phyloP scores from a whole-genome alignment of 1,140 invertebrate genomes.

The Uloborus diversus region DNA sequence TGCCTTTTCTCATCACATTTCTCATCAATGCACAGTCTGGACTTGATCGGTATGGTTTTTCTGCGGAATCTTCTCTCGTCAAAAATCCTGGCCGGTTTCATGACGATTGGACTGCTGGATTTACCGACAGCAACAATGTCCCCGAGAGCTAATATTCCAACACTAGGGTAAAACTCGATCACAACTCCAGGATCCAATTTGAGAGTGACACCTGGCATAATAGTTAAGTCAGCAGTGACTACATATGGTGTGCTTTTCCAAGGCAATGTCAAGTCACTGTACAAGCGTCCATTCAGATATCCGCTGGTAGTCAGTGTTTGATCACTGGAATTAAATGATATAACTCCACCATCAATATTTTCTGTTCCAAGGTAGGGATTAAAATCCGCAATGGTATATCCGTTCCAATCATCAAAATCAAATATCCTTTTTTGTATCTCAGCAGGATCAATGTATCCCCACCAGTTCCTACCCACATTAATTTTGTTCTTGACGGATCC shows the following conservation, averaged over 20 bases:
- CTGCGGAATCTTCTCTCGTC: slow-evolving; percentile 14
- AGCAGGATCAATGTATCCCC: slow-evolving; percentile 80
- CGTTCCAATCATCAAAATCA: slow-evolving; percentile 99
- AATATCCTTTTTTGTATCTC: slow-evolving; percentile 89
- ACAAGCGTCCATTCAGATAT: slow-evolving; percentile 83
- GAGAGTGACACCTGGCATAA: slow-evolving; percentile 90
- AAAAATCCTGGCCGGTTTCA: slow-evolving; percentile 73
- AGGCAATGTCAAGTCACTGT: slow-evolving; percentile 76
- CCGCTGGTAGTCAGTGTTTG: slow-evolving; percentile 66
- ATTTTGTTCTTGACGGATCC: slow-evolving; percentile 87
- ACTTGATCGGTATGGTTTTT: not conserved
- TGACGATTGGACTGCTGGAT: slow-evolving; percentile 80
- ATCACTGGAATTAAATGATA: slow-evolving; percentile 22
- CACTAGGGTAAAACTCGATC: slow-evolving; percentile 91
- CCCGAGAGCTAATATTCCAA: slow-evolving; percentile 95
- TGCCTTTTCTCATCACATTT: slow-evolving; percentile 60
- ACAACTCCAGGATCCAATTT: slow-evolving; percentile 89
- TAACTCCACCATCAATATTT: slow-evolving; percentile 61
- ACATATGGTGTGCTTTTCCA: slow-evolving; percentile 78
- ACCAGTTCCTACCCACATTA: slow-evolving; percentile 95
- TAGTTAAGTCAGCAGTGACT: slow-evolving; percentile 90
- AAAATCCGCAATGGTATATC: slow-evolving; percentile 91
- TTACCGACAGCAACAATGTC: slow-evolving; percentile 86
- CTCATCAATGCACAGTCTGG: slow-evolving; percentile 63
- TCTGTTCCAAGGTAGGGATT: slow-evolving; percentile 78